Conservation (phyloP, 2,113 vertebrate genomes). For the Nothobranchius kuhntae region DNA sequence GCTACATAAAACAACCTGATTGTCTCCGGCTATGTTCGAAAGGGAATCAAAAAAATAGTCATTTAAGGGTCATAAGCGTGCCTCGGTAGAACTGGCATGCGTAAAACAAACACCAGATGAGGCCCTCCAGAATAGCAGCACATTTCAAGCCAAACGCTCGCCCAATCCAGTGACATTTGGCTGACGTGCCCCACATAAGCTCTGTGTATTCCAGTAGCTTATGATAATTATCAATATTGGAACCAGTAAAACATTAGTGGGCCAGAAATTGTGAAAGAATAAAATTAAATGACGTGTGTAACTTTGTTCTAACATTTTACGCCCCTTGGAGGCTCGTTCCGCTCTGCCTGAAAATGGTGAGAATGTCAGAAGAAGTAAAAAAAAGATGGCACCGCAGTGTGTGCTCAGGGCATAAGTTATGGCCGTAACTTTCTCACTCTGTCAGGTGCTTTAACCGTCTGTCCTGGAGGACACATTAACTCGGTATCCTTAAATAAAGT, state of each 20-base stretch:
- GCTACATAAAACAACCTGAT: conserved; percentile 5
- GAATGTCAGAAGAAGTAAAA: conserved; percentile 70
- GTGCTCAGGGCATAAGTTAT: conserved; percentile 78
- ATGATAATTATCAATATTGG: conserved; percentile 72
- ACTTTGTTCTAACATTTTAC: conserved; percentile 70
- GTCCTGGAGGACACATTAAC: conserved; percentile 81
- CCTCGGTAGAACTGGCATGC: conserved; percentile 27
- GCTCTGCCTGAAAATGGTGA: conserved; percentile 57
- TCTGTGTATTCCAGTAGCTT: conserved; percentile 70
- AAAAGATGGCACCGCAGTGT: conserved; percentile 69
- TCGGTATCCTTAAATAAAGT: conserved; percentile 81
- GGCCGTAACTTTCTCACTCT: conserved; percentile 77
- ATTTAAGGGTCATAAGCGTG: conserved; percentile 12
- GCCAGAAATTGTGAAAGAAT: conserved; percentile 73
- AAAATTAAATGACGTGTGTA: conserved; percentile 71
- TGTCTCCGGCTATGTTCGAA: conserved; percentile 14
- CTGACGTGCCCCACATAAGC: conserved; percentile 61
- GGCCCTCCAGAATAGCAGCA: conserved; percentile 41
- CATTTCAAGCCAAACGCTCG: conserved; percentile 32
- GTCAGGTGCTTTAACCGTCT: conserved; percentile 78
- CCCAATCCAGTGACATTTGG: conserved; percentile 58
- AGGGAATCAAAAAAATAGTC: not conserved
- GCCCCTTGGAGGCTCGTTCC: conserved; percentile 60
- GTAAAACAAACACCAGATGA: conserved; percentile 56
- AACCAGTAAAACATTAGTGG: conserved; percentile 74